phyloP scores from a whole-genome alignment of 2,888 invertebrate genomes.

The Trissolcus brochymenae region DNA sequence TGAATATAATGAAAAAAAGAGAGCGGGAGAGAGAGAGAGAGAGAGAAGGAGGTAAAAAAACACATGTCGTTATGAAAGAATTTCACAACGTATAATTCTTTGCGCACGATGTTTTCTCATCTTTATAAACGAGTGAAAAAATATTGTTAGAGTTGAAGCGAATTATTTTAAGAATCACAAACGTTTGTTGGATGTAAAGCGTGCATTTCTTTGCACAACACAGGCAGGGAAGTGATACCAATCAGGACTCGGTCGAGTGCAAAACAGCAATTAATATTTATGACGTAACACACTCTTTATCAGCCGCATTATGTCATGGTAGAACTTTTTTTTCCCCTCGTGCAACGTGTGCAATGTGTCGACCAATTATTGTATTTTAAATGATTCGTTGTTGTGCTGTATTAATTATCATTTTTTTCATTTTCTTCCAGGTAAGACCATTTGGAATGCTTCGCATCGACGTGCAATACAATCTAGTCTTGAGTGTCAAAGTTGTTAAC shows the following conservation, averaged over 20 bases:
- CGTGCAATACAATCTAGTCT: constrained; percentile 58
- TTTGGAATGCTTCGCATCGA: constrained; percentile 53
- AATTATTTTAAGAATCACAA: constrained; percentile 39
- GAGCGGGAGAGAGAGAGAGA: no score
- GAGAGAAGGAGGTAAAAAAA: constrained; percentile 2
- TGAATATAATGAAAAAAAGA: constrained; percentile 25
- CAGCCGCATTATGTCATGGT: constrained; percentile 49
- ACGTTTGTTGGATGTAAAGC: constrained; percentile 43
- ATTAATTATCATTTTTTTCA: constrained; percentile 32
- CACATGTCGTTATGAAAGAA: constrained; percentile 17
- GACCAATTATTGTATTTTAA: constrained; percentile 28
- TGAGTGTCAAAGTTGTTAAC: constrained; percentile 49
- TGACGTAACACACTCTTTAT: constrained; percentile 61
- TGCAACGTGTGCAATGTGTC: constrained; percentile 12
- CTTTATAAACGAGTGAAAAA: constrained; percentile 29
- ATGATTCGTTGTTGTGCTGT: constrained; percentile 17
- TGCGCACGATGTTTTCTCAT: constrained; percentile 5
- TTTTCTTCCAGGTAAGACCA: constrained; percentile 68
- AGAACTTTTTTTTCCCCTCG: constrained; percentile 30
- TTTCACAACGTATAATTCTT: constrained; percentile 23
- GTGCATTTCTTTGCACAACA: constrained; percentile 38
- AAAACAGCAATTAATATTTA: constrained; percentile 64
- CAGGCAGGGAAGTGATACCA: constrained; percentile 48
- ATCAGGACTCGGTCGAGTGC: constrained; percentile 51
- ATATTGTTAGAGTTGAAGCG: constrained; percentile 14